Evolutionary conservation across 2,888 invertebrate genomes (phyloP).

Genomic region (Caenorhabditis angaria): DNA sequence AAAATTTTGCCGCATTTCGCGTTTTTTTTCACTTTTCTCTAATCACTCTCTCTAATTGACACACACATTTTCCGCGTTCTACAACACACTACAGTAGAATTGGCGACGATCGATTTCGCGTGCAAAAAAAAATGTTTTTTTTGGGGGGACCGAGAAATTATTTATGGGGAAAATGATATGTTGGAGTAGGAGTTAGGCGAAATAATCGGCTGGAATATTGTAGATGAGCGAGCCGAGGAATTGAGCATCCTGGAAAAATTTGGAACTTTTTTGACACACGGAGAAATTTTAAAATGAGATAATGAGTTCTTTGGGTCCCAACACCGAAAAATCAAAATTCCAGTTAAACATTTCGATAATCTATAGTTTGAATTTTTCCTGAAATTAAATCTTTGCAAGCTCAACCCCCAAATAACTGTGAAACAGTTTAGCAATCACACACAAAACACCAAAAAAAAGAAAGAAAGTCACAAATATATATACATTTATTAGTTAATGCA

Average conservation of each 20-base stretch:
- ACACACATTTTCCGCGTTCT: background rate
- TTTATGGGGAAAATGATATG: background rate
- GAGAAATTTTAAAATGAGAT: too few relatives aligned
- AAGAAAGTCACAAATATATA: background rate
- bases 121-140: background rate
- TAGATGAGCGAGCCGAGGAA: background rate
- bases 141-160: background rate
- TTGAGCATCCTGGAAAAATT: constrained; percentile 1
- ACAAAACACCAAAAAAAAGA: background rate
- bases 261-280: background rate
- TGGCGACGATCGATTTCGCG: background rate
- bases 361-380: too few relatives aligned
- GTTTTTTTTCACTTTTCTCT: background rate
- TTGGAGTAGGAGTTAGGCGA: too few relatives aligned
- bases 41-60: constrained; percentile 7
- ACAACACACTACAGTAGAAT: background rate
- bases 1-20: background rate
- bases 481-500: constrained; percentile 5
- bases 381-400: too few relatives aligned
- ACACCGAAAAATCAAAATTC: too few relatives aligned
- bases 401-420: background rate
- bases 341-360: too few relatives aligned
- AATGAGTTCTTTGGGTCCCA: too few relatives aligned
- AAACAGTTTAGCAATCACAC: background rate
- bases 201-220: too few relatives aligned